Evolutionary conservation across 2,888 invertebrate species (phyloP), one percentile per base, ranked within the genome.

Genomic region (Polyploca ridens): DNA sequence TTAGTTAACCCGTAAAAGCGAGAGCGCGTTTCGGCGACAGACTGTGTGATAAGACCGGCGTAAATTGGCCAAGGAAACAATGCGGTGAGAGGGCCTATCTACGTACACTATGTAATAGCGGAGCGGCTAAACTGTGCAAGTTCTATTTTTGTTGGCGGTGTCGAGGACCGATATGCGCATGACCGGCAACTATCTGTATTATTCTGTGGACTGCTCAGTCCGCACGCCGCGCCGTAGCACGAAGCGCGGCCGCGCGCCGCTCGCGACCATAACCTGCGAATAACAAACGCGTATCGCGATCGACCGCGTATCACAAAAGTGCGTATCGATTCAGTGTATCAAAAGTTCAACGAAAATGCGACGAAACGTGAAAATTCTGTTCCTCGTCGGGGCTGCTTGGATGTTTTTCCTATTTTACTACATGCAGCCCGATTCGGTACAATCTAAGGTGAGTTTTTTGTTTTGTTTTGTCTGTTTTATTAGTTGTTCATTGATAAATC

Each of bases 361-460:
- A 69, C 90, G 93, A 62, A 94, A 94, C 84, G 79, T 94, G 69
- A 94, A 94, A 84, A 88, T 94, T 62, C 72, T 93, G 73, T 90
- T 90, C 81, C 84, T 93, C 58, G 74, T 93, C 44, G 93, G 88
- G 69, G 87, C 89, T 65, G 89, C 88, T 70, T 94, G 93, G 93
- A 91, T 92, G 85, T 91, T 90, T 77, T 88, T 90, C 79, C 79
- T 94, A 66, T 88, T 93, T 73, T 94, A 93, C 82, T 93, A 87
- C 80, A 93, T 93, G 90, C 93, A 93, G 74, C 88, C 93, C 64
- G 93, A 91, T 75, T 80, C 91, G 13, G 71, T 85, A 58, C 88
- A 86, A 69, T 83, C 86, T 62, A 93, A 93, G 93, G 93, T 93
- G 78, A 72, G 82, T 76, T 69, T 57, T 63, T 61, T 38, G 7